Evolutionary conservation across 2,797 vertebrate genomes (phyloP).

Genomic region (Gallinago solitaria): DNA sequence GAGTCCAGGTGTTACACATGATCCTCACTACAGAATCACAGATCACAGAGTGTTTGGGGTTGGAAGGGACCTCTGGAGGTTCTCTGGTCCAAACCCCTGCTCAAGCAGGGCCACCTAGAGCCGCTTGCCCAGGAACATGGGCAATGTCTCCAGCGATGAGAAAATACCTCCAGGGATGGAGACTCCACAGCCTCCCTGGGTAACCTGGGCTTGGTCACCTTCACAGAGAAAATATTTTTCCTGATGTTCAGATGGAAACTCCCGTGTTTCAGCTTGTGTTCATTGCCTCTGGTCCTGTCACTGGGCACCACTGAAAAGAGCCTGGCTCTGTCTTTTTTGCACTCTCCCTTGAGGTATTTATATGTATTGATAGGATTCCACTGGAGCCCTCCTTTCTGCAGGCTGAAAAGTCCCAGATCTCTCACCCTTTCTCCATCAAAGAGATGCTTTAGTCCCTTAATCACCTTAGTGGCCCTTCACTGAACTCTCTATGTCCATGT

Average conservation of each 20-base stretch:
- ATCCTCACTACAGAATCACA: background rate
- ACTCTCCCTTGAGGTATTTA: background rate
- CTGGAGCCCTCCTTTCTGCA: background rate
- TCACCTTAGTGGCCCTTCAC: background rate
- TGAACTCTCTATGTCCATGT: background rate
- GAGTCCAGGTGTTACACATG: background rate
- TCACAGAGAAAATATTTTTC: background rate
- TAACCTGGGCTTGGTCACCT: background rate
- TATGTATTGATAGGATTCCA: background rate
- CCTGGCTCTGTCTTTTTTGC: background rate
- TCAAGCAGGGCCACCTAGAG: background rate
- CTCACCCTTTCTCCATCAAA: background rate
- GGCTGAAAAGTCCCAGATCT: background rate
- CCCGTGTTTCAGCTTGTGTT: background rate
- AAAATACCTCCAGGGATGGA: background rate
- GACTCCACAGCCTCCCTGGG: background rate
- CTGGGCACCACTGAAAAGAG: background rate
- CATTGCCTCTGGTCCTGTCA: background rate
- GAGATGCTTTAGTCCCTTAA: background rate
- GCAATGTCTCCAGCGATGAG: background rate
- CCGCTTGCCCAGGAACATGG: fast-evolving
- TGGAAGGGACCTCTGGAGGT: background rate
- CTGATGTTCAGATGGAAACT: background rate
- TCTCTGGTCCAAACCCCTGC: background rate
- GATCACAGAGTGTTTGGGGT: background rate